Base-by-base conservation (phyloP, 2,888 invertebrate species). In the Prenolepis imparis region DNA sequence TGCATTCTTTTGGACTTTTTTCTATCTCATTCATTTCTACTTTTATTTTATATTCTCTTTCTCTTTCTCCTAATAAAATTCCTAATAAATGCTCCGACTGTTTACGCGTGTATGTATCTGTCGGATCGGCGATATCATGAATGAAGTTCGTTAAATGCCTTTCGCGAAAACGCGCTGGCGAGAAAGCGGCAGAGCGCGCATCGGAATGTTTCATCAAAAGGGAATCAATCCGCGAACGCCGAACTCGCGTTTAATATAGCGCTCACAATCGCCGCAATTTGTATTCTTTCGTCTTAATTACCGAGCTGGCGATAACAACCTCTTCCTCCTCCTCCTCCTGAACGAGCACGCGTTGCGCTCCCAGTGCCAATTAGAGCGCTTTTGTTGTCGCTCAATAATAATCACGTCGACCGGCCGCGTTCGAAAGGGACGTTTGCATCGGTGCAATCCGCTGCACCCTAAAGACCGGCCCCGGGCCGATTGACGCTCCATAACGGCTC, bases 371-470 rank as follows among this genome's bases (percentile, higher is more conserved):
- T 77, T 61, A 77, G 55, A n/a, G 55, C 57, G 55, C 77, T 39
- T 77, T 77, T 77, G 67, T 57, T 67, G 77, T 77, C 77, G 55
- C 67, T 74, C 74, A 74, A 74, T 74, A 74, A 74, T 74, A 74
- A 74, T 74, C 74, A 64, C 64, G 44, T 11, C 63, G 74, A 21
- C 36, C 63, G 48, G 64, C 63, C 64, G 21, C 48, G 64, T 18
- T 15, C 28, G 67, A 77, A 77, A 77, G 59, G 75, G 67, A 39
- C 48, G 66, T 39, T 52, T 39, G 75, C 66, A 66, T 66, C 66
- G 48, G 55, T 77, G 77, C 67, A 55, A 77, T 21, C 24, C 77
- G 55, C 55, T 67, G 67, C 77, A 67, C 41, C 55, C 77, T 67
- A 77, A 77, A 67, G 67, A 57, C 57, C 75, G 24, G 39, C 77